phyloP scores from a whole-genome alignment of 2,888 invertebrate species.

The Cantharis rustica region DNA sequence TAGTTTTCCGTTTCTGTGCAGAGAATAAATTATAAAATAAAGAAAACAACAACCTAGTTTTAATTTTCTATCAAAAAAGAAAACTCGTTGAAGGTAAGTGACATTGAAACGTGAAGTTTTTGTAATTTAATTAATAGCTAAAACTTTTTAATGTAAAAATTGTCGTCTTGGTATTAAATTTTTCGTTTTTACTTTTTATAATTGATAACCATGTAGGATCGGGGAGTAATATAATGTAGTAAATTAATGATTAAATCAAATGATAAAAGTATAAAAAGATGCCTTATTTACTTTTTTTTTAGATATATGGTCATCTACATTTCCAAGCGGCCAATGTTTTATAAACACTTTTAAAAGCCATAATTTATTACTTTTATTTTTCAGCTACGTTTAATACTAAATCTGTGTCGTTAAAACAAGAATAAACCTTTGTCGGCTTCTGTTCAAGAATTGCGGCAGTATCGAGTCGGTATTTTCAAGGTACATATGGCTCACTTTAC shows the following conservation, averaged over 20 bases:
- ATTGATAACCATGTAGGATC: not conserved
- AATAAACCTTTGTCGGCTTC: constrained; percentile 52
- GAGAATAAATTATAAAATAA: not conserved
- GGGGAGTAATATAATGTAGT: constrained; percentile 1
- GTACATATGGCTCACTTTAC: constrained; percentile 41
- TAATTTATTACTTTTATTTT: constrained; percentile 55
- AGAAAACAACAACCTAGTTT: not conserved
- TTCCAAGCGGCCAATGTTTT: constrained; percentile 50
- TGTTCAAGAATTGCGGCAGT: constrained; percentile 36
- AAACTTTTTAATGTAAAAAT: not conserved
- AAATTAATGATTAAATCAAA: constrained; percentile 5
- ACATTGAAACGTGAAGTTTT: not conserved
- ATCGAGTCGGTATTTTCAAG: constrained; percentile 28
- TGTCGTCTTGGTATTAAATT: not conserved
- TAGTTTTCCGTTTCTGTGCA: not conserved
- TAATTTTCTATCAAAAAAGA: not conserved
- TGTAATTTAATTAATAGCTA: constrained; percentile 1
- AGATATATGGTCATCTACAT: constrained; percentile 49
- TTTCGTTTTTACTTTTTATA: not conserved
- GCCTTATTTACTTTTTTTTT: constrained; percentile 32
- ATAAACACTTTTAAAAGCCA: constrained; percentile 54
- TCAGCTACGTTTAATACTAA: constrained; percentile 53
- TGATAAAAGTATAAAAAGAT: constrained; percentile 4
- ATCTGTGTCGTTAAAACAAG: constrained; percentile 54
- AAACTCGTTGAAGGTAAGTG: not conserved